Evolutionary conservation across 2,888 invertebrate species (phyloP), one percentile per base, ranked within the genome.

Genomic region (Ceratothoa steindachneri): DNA sequence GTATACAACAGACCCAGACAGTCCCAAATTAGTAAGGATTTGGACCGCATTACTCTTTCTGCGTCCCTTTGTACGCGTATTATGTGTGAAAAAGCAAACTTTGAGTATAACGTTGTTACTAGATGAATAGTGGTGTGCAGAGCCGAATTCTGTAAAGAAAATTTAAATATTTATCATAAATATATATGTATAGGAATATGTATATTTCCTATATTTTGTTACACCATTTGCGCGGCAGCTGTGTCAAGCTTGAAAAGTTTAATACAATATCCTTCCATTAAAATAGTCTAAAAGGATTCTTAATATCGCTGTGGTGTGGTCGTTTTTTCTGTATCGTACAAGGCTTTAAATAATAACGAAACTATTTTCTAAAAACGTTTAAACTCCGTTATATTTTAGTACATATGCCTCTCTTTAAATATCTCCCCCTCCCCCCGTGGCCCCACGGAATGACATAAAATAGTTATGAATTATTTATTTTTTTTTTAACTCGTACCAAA

Each of bases 1-100:
- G 75, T 53, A 67, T 74, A 19, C 75, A 78, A 28, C 78, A 78
- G 60, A 60, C 60, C 24, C 60, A 60, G 60, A 24, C 60, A 60
- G 60, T 60, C 27, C 60, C 60, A 22, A 60, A 60, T 24, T 60
- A 60, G 3, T 1, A n/a, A 51, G 15, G n/a, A n/a, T 41, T 41
- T 41, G 7, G 5, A 9, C 15, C 15, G 41, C 15, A 9, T 41
- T 41, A 41, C 41, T 41, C 5, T 9, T 9, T 9, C 15, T 41
- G 41, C 15, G 41, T 15, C 7, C 41, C 7, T 41, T 41, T 41
- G n/a, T n/a, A n/a, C n/a, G n/a, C n/a, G n/a, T n/a, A n/a, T n/a
- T n/a, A n/a, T n/a, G n/a, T n/a, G n/a, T n/a, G n/a, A n/a, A n/a
- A n/a, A n/a, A n/a, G n/a, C n/a, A n/a, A n/a, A n/a, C n/a, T n/a